These are phyloP conservation scores for Silurus lanzhouensis DNA, from an alignment of 2,797 vertebrate species.

Conservation along the genomic window DNA sequence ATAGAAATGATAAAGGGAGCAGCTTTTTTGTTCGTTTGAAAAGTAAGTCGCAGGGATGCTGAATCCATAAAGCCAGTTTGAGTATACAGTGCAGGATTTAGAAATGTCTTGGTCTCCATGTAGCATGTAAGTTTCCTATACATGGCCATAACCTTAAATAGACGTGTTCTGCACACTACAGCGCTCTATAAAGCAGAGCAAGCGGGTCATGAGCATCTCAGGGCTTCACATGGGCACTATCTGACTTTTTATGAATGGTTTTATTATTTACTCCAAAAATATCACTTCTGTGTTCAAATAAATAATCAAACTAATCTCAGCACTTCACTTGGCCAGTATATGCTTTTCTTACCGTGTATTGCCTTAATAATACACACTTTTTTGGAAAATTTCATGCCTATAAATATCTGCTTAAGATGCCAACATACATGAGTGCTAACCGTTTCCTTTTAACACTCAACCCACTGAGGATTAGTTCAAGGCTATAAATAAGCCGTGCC, in stretches of 20 bases:
- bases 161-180: neutral
- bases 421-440: neutral
- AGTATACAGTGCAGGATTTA: neutral
- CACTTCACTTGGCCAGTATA: neutral
- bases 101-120: too few species aligned
- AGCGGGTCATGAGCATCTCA: neutral
- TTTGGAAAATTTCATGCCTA: neutral
- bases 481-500: neutral
- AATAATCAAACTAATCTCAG: neutral
- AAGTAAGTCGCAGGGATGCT: too few species aligned
- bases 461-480: neutral
- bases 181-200: neutral
- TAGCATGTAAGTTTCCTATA: neutral
- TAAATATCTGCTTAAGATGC: neutral
- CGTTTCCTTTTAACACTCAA: neutral
- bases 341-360: neutral
- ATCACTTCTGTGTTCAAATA: neutral
- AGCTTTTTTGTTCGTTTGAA: neutral
- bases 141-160: too few species aligned
- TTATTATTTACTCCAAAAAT: too few species aligned
- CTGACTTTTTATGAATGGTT: neutral
- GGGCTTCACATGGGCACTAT: neutral
- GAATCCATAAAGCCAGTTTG: neutral
- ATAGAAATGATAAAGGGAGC: neutral
- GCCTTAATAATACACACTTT: neutral